Base-by-base conservation (phyloP, 1,140 invertebrate species). In the Parapsyche elsis region DNA sequence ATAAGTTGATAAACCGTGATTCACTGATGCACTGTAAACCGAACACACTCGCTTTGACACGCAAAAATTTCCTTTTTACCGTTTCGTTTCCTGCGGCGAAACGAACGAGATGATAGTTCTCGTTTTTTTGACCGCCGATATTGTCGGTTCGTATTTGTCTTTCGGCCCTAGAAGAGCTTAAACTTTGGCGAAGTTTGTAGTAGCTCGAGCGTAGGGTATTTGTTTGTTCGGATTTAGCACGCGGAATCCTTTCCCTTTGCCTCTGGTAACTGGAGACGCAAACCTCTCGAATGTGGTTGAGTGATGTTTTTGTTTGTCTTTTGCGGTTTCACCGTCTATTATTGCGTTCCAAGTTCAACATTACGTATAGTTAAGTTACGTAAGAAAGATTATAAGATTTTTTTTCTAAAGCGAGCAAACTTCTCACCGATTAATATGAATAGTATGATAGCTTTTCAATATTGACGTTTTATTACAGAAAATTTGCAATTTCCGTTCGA, bases 271-370 rank as follows among this genome's bases (percentile, higher is more conserved):
- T 30, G 26, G 26, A 44, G 26, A 38, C 70, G 70, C 7, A n/a
- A 12, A 21, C 26, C 44, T 21, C 70, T 38, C 16, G 44, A 46
- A 44, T n/a, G 21, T 10, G 9, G 26, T 24, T 38, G 23, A 71
- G 70, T 46, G 44, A 30, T 26, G 26, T 38, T 44, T 71, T 71
- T 26, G 70, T 71, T 71, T 71, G 16, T 71, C 70, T 71, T 71
- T 24, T 4, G 7, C 30, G 30, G 30, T 38, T 38, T 38, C 30
- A 38, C 30, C 30, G 30, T 38, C 30, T 38, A 7, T 38, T 38
- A 38, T 38, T 38, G 30, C 30, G 30, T 38, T 1, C 30, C 7
- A 1, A 38, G 30, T 38, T 38, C 30, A 38, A n/a, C n/a, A n/a
- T n/a, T n/a, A n/a, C n/a, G n/a, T n/a, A n/a, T n/a, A n/a, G n/a